Percentiles rank a stretch among this genome's conserved stretches.
These are phyloP conservation scores for Atherinomorus stipes DNA, from an alignment of 2,113 vertebrate genomes.

Conservation along the genomic window DNA sequence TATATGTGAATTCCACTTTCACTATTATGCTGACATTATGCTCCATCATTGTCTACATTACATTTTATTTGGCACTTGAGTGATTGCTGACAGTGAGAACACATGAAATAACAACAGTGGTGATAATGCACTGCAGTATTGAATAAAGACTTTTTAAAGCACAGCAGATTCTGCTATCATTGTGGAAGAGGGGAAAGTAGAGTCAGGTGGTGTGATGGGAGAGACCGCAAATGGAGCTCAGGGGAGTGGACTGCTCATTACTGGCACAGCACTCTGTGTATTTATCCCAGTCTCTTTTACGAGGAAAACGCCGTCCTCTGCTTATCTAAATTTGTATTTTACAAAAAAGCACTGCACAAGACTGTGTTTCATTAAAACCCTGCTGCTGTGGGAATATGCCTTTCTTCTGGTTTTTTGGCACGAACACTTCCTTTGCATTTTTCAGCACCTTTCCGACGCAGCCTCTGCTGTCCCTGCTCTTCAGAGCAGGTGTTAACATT, in stretches of 20 bases:
- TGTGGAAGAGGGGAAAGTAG: conserved; percentile 12
- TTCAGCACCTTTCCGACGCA: conserved; percentile 6
- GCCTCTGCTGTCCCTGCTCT: not conserved
- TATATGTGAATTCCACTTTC: conserved; percentile 31
- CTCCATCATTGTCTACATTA: conserved; percentile 65
- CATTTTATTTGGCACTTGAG: conserved; percentile 81
- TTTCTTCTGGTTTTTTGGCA: not conserved
- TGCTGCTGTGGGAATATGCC: not conserved
- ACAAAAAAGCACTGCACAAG: not conserved
- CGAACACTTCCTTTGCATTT: not conserved
- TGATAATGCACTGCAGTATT: conserved; percentile 74
- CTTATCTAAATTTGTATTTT: not conserved
- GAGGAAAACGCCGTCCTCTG: not conserved
- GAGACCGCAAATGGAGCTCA: conserved; percentile 1
- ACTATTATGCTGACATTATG: conserved; percentile 37
- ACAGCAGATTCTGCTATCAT: conserved; percentile 64
- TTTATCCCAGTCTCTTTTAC: not conserved
- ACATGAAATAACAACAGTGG: conserved; percentile 60
- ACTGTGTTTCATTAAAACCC: not conserved
- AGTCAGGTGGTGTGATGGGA: conserved; percentile 13
- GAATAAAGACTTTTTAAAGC: conserved; percentile 83
- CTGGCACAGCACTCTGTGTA: not conserved
- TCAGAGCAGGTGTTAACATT: conserved; percentile 27
- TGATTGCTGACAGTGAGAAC: conserved; percentile 70
- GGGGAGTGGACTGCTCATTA: not conserved